A percentile compares a stretch with the other conserved stretches of the same genome.
phyloP scores from a whole-genome alignment of 2,113 vertebrate genomes.

The Erythrocebus patas region DNA sequence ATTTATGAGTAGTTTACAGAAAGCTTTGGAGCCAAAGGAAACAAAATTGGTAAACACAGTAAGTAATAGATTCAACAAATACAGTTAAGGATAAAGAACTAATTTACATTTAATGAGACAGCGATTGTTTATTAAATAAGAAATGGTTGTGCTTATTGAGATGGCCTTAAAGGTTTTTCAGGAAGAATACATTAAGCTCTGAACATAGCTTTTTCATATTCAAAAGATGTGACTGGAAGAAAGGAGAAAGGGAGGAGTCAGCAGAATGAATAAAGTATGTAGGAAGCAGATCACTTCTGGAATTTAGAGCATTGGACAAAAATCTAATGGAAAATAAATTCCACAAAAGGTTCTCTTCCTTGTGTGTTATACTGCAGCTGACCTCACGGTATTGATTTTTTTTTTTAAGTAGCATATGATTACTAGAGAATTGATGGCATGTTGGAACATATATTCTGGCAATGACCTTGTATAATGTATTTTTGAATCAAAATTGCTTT shows the following conservation, averaged over 20 bases:
- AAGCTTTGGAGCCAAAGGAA: slow-evolving; percentile 76
- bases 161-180: slow-evolving; percentile 72
- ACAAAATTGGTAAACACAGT: slow-evolving; percentile 78
- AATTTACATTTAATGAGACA: slow-evolving; percentile 81
- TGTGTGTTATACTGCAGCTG: slow-evolving; percentile 33
- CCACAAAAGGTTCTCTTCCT: slow-evolving; percentile 49
- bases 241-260: background rate
- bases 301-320: slow-evolving; percentile 52
- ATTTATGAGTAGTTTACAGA: slow-evolving; percentile 74
- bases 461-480: slow-evolving; percentile 54
- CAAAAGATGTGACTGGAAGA: slow-evolving; percentile 39
- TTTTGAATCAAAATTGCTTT: slow-evolving; percentile 65
- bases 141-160: slow-evolving; percentile 73
- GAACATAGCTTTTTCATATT: slow-evolving; percentile 70
- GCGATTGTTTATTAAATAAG: slow-evolving; percentile 80
- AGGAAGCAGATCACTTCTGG: slow-evolving; percentile 9
- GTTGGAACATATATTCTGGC: slow-evolving; percentile 58
- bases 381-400: slow-evolving; percentile 55
- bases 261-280: slow-evolving; percentile 22
- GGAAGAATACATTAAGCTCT: slow-evolving; percentile 71
- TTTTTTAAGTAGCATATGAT: slow-evolving; percentile 58
- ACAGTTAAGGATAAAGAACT: slow-evolving; percentile 77
- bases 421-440: slow-evolving; percentile 59
- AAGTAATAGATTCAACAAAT: slow-evolving; percentile 81
- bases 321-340: slow-evolving; percentile 72